A percentile compares a stretch with the other conserved stretches of the same genome.
Evolutionary conservation across 2,888 invertebrate species (phyloP).

Genomic region (Tipula unca): DNA sequence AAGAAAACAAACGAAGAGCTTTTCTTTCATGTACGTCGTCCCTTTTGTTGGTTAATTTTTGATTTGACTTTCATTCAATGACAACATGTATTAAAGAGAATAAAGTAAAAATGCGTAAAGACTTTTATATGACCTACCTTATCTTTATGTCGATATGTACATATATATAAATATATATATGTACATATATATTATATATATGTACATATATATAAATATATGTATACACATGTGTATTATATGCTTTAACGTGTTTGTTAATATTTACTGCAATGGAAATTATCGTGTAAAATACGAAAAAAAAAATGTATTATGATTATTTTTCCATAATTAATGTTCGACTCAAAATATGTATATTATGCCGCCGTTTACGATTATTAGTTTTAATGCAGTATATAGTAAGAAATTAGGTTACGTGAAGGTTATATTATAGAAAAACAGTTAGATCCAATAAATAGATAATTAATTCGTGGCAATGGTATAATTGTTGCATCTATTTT

Average conservation of each 20-base stretch:
- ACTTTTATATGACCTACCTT: background rate
- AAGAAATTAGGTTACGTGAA: background rate
- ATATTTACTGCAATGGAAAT: background rate
- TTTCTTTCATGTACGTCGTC: background rate
- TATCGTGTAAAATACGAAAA: background rate
- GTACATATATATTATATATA: background rate
- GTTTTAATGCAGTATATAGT: background rate
- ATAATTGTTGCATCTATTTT: background rate
- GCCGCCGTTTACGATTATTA: background rate
- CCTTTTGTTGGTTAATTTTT: background rate
- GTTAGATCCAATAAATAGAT: too few species aligned
- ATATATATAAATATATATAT: background rate
- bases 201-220: too few species aligned
- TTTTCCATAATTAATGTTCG: background rate
- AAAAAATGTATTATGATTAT: background rate
- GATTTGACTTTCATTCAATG: slow-evolving; percentile 1
- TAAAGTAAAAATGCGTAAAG: background rate
- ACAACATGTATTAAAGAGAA: background rate
- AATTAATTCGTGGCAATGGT: background rate
- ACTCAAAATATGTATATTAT: background rate
- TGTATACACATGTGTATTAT: too few species aligned
- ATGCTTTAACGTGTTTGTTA: background rate
- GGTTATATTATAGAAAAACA: background rate
- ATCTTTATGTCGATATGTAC: background rate
- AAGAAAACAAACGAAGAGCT: background rate